These are phyloP conservation scores for Cosmorhoe ocellata DNA, from an alignment of 2,888 invertebrate genomes.

Conservation along the genomic window DNA sequence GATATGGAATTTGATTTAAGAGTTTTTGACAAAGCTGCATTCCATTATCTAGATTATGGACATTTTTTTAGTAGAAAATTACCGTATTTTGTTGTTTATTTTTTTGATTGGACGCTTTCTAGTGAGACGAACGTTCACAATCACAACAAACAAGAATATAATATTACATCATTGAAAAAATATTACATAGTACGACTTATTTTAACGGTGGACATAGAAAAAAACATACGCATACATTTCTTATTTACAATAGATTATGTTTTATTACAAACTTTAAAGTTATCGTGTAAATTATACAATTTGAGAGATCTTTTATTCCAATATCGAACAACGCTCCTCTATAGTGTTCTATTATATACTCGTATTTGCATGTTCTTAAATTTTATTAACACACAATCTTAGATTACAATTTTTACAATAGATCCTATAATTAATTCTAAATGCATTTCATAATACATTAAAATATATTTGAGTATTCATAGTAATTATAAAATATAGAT, in stretches of 20 bases:
- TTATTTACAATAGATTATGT: constrained; percentile 5
- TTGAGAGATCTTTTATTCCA: constrained; percentile 5
- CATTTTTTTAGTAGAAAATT: too few relatives aligned
- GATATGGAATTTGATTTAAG: too few relatives aligned
- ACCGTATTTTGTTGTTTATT: too few relatives aligned
- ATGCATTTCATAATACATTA: too few relatives aligned
- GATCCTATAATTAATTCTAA: neutral
- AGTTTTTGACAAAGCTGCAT: too few relatives aligned
- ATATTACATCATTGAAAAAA: neutral
- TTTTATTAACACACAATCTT: neutral
- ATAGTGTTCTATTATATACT: too few relatives aligned
- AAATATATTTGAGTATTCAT: too few relatives aligned
- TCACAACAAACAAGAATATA: neutral
- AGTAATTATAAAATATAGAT: too few relatives aligned
- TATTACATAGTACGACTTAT: neutral
- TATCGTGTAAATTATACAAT: constrained; percentile 2
- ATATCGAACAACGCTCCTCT: neutral
- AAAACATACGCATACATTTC: neutral
- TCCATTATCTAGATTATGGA: too few relatives aligned
- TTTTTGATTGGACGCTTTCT: too few relatives aligned
- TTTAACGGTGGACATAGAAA: constrained; percentile 6
- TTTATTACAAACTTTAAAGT: constrained; percentile 1
- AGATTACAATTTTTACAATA: neutral
- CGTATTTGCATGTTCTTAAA: neutral
- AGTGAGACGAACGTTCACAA: too few relatives aligned